Base-by-base conservation (phyloP, 2,888 invertebrate species). In the Globia sparganii region DNA sequence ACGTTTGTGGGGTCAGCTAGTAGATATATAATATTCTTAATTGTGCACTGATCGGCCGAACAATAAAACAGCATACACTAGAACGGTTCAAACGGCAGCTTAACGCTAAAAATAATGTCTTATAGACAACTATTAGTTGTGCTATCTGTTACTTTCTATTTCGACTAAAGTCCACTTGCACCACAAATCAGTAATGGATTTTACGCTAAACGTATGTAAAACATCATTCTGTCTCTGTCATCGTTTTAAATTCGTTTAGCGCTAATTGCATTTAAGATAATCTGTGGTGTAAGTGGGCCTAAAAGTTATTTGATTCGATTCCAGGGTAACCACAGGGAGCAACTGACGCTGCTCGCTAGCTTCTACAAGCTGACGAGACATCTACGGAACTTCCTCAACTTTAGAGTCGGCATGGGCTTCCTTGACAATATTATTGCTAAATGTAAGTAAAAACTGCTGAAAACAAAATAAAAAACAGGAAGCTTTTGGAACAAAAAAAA, bases 371-470 rank as follows among this genome's bases (percentile, higher is more conserved):
- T 99, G 93, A 97, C 98, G 40, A 96, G 97, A 56, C 99, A 99
- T 94, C 94, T 99, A 80, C 97, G 98, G 83, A 98, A 98, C 91
- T 99, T 99, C 96, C 97, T 99, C 79, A 98, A 98, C 92, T 99
- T 99, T 96, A 97, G 98, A 84, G 98, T 99, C 67, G 97, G 98
- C 62, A 99, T 99, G 98, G 99, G 99, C 72, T 98, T 99, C 91
- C 95, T 99, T 34, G 99, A 99, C 95, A 99, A 99, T 94, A 98
- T 99, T 84, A 97, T 99, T 75, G 99, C 99, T 64, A 99, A 99
- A 97, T 99, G 99, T 99, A 96, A 93, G 96, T 68, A 21, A 11
- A 2, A 0, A 18, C 37, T 18, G 15, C 18, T 28, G 6, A 25
- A 9, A 25, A 15, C 46, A 66, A 25, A 11, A 4, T 25, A 18